Evolutionary conservation across 2,888 invertebrate genomes (phyloP), one percentile per base, ranked within the genome.

Genomic region (Lithophane semibrunnea): DNA sequence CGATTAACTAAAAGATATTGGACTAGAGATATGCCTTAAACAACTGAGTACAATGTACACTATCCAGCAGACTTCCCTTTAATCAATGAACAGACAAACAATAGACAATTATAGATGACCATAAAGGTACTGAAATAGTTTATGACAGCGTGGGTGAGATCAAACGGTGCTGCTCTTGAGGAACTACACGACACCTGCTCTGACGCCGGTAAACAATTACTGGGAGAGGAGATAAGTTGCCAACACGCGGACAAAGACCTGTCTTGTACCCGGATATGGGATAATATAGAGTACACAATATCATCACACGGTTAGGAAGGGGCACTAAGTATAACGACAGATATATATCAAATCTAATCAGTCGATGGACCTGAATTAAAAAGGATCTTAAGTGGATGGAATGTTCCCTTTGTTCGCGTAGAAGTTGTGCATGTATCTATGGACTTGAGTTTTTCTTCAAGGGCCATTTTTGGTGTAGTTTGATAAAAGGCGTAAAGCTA

Each of bases 111-210:
- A 89, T 87, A 89, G 85, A 82, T 82, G 83, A 80, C 87, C 83
- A 86, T 88, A 87, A 85, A 85, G 80, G 87, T 80, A 84, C 82
- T 73, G 82, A 85, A 85, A 86, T 87, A 87, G 87, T 88, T 88
- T 88, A 88, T 82, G 90, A 91, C 79, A 82, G 84, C 88, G 86
- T 85, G 85, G 79, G 86, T 80, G 90, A 90, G 84, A 86, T 90
- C 88, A 90, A 90, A 90, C 88, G 84, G 67, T 73, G 37, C 7
- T 56, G 54, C 37, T 75, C 65, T 88, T 86, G 91, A 92, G 92
- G 93, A 93, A 92, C 92, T 89, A 82, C 85, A 84, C 86, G 91
- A 92, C 93, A 93, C 91, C 91, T 93, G 93, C 81, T 80, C 73
- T 70, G 78, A 77, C 80, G 81, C 79, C 44, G 18, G 72, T 84